Percentiles rank a stretch among this genome's conserved stretches.
Conservation (phyloP, 1,140 invertebrate genomes). For the Vanessa tameamea region DNA sequence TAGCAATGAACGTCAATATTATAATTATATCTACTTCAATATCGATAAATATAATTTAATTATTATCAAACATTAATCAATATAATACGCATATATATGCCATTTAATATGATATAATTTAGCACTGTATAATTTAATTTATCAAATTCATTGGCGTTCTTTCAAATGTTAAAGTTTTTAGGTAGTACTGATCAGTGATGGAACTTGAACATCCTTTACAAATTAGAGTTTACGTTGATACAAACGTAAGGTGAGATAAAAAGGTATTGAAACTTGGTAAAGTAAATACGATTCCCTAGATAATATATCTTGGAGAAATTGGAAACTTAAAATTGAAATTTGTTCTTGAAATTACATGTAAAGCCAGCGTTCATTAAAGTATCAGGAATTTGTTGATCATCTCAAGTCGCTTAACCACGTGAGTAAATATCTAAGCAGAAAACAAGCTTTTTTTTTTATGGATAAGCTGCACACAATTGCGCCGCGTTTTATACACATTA, state of each 20-base stretch:
- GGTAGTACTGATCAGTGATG: background rate
- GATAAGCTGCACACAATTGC: background rate
- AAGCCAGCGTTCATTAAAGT: too few relatives aligned
- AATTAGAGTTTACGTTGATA: background rate
- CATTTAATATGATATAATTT: background rate
- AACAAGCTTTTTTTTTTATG: too few relatives aligned
- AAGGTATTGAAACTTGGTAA: background rate
- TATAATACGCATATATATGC: background rate
- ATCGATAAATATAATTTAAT: background rate
- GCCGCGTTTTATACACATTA: background rate
- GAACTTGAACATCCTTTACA: background rate
- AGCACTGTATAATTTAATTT: background rate
- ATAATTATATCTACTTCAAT: background rate
- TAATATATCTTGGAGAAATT: too few relatives aligned
- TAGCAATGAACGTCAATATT: background rate
- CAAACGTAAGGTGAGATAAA: background rate
- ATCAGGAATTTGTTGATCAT: too few relatives aligned
- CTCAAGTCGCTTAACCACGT: too few relatives aligned
- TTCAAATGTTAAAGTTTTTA: background rate
- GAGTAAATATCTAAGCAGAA: background rate
- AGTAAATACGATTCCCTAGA: too few relatives aligned
- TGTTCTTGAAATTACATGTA: too few relatives aligned
- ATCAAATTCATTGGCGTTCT: background rate
- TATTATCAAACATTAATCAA: background rate
- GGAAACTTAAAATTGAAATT: too few relatives aligned